Conservation (phyloP, 2,113 vertebrate species). For the Dromaius novaehollandiae region DNA sequence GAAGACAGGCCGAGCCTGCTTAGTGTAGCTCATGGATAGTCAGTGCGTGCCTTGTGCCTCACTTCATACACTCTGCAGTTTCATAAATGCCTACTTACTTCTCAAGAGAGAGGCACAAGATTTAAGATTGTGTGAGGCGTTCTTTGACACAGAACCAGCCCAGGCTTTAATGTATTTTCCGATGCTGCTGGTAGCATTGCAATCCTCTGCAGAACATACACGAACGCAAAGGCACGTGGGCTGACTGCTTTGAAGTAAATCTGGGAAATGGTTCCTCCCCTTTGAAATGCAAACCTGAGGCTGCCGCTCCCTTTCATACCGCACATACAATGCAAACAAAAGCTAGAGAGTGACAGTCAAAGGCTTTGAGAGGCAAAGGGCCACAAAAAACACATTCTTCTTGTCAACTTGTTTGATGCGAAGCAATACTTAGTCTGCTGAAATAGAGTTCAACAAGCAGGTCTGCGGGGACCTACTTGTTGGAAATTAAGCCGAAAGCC, state of each 20-base stretch:
- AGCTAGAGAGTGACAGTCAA: not conserved
- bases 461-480: not conserved
- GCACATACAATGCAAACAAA: not conserved
- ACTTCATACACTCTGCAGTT: not conserved
- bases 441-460: not conserved
- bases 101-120: not conserved
- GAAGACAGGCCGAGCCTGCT: not conserved
- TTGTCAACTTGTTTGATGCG: not conserved
- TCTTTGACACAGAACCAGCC: not conserved
- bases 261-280: not conserved
- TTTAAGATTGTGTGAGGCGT: not conserved
- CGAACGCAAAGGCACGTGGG: not conserved
- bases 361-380: not conserved
- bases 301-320: not conserved
- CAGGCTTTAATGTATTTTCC: not conserved
- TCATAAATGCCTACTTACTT: not conserved
- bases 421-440: not conserved
- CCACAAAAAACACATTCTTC: not conserved
- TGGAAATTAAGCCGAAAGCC: not conserved
- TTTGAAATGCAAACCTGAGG: constrained; percentile 25
- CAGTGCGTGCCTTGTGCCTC: not conserved
- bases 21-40: not conserved
- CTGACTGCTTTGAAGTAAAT: not conserved
- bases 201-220: not conserved
- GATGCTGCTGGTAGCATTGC: not conserved